Conservation (phyloP, 2,113 vertebrate species). For the Misgurnus mizolepis region DNA sequence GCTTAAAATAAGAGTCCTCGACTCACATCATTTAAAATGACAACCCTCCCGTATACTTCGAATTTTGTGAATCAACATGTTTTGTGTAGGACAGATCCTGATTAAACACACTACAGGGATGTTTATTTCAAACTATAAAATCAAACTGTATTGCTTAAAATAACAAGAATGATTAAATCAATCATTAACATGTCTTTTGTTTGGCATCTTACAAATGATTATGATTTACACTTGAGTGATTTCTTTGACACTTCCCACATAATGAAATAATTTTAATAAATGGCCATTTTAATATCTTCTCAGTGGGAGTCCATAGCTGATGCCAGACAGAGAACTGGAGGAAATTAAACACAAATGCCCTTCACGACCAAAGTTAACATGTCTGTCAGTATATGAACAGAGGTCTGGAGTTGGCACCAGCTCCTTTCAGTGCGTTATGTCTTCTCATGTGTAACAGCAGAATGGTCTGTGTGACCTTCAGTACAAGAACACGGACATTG, state of each 20-base stretch:
- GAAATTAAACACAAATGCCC: constrained; percentile 72
- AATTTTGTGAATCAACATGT: constrained; percentile 23
- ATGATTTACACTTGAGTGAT: not conserved
- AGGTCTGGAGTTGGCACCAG: constrained; percentile 64
- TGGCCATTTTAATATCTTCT: constrained; percentile 60
- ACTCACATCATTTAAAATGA: constrained; percentile 48
- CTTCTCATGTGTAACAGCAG: constrained; percentile 29
- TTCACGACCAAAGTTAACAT: constrained; percentile 40
- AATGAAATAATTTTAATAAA: constrained; percentile 34
- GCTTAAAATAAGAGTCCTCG: constrained; percentile 37
- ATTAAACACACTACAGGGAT: constrained; percentile 47
- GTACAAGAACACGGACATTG: constrained; percentile 26
- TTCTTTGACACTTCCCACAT: constrained; percentile 19
- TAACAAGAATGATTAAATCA: not conserved
- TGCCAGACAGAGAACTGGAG: constrained; percentile 35
- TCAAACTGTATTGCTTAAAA: not conserved
- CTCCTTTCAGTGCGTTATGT: constrained; percentile 62
- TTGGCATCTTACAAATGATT: not conserved
- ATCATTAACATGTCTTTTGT: not conserved
- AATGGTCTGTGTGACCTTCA: constrained; percentile 32
- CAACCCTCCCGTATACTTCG: constrained; percentile 20
- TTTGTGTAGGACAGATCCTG: constrained; percentile 29
- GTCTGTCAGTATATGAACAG: constrained; percentile 52
- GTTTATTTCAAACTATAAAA: constrained; percentile 51
- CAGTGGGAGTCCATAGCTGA: constrained; percentile 53